Percentiles rank a stretch among this genome's conserved stretches.
Evolutionary conservation across 2,113 vertebrate species (phyloP).

Genomic region (Xyliphius kryptos): DNA sequence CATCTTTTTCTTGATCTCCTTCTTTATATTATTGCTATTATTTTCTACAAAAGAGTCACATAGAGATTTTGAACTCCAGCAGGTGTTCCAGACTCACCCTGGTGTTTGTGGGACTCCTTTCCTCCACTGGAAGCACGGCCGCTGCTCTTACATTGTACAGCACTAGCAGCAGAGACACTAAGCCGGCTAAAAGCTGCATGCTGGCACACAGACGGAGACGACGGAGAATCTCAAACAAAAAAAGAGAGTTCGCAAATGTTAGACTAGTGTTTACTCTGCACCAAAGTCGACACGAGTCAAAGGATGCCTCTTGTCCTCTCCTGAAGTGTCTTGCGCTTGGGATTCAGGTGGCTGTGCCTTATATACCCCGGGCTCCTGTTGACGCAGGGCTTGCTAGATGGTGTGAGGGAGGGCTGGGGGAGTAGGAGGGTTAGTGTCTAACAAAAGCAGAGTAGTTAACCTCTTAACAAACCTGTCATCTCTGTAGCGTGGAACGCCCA

Average conservation of each 20-base stretch:
- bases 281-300: slow-evolving; percentile 26
- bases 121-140: slow-evolving; percentile 71
- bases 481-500: too few relatives aligned
- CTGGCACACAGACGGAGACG: slow-evolving; percentile 54
- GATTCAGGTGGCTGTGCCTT: slow-evolving; percentile 59
- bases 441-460: too few relatives aligned
- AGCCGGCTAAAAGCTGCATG: slow-evolving; percentile 72
- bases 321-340: slow-evolving; percentile 55
- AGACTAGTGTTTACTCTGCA: too few relatives aligned
- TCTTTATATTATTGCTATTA: too few relatives aligned
- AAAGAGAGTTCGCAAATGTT: too few relatives aligned
- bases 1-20: too few relatives aligned
- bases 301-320: slow-evolving; percentile 42
- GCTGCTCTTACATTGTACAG: slow-evolving; percentile 69
- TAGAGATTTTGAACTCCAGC: too few relatives aligned
- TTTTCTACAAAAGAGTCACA: too few relatives aligned
- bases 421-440: too few relatives aligned
- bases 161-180: slow-evolving; percentile 72
- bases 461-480: too few relatives aligned
- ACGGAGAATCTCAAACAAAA: slow-evolving; percentile 38
- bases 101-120: slow-evolving; percentile 60
- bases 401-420: too few relatives aligned
- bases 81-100: slow-evolving; percentile 65
- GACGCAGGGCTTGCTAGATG: too few relatives aligned
- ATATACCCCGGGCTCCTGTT: slow-evolving; percentile 63